Percentiles rank a stretch among this genome's conserved stretches.
These are phyloP conservation scores for Hylyphantes graminicola DNA, from an alignment of 1,140 invertebrate genomes.

Conservation along the genomic window DNA sequence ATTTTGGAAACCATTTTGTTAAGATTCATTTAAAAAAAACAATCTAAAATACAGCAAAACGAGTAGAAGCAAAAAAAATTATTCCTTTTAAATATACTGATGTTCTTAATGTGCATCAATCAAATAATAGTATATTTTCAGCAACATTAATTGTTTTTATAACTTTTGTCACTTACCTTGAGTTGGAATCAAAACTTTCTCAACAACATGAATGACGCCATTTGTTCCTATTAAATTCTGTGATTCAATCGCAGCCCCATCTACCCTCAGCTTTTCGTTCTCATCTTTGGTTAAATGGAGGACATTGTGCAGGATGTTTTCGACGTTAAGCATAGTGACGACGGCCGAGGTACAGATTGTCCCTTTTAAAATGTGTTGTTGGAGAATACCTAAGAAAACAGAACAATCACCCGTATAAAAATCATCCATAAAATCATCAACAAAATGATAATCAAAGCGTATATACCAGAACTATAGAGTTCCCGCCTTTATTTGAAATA, in stretches of 20 bases:
- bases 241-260: constrained; percentile 66
- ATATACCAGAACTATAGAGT: too few species aligned
- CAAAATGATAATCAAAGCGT: neutral
- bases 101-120: too few species aligned
- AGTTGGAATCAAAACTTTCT: constrained; percentile 70
- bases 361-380: constrained; percentile 75
- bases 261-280: constrained; percentile 70
- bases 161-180: constrained; percentile 13
- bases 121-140: too few species aligned
- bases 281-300: constrained; percentile 72
- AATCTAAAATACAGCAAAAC: too few species aligned
- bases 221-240: constrained; percentile 72
- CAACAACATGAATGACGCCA: constrained; percentile 73
- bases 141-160: too few species aligned
- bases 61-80: too few species aligned
- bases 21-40: too few species aligned
- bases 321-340: constrained; percentile 71
- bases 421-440: neutral
- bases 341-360: constrained; percentile 76
- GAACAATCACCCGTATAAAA: neutral
- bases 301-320: constrained; percentile 71
- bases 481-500: too few species aligned
- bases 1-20: too few species aligned
- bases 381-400: constrained; percentile 67
- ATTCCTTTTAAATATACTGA: too few species aligned